Evolutionary conservation across 2,113 vertebrate species (phyloP).

Genomic region (Chloroceryle aenea): DNA sequence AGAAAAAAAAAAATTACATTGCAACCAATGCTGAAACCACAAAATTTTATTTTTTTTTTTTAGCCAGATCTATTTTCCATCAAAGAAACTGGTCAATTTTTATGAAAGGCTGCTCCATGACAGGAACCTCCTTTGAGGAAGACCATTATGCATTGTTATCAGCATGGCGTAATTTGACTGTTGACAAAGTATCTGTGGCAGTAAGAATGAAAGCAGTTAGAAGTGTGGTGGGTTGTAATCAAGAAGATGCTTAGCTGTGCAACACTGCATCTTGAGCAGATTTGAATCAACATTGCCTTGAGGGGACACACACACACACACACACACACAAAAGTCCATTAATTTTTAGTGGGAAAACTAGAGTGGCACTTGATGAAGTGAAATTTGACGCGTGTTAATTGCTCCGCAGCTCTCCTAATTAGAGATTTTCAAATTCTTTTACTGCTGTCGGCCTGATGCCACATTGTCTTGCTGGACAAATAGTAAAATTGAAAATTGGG

Average conservation of each 20-base stretch:
- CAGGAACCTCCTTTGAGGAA: constrained; percentile 75
- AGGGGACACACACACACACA: constrained; percentile 69
- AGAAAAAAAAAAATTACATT: background rate
- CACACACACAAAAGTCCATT: constrained; percentile 72
- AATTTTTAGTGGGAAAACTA: constrained; percentile 91
- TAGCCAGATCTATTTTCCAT: constrained; percentile 48
- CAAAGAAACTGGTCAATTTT: constrained; percentile 66
- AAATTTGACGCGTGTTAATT: constrained; percentile 98
- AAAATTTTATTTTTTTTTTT: background rate
- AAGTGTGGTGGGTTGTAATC: constrained; percentile 85
- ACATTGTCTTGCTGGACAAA: constrained; percentile 79
- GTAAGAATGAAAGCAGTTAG: constrained; percentile 84
- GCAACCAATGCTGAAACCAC: background rate
- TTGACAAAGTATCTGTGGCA: constrained; percentile 86
- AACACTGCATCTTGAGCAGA: constrained; percentile 84
- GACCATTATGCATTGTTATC: constrained; percentile 83
- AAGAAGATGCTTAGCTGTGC: constrained; percentile 90
- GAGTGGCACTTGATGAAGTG: constrained; percentile 97
- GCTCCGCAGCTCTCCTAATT: constrained; percentile 94
- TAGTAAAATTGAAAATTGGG: constrained; percentile 72
- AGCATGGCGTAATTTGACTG: constrained; percentile 84
- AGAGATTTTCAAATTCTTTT: constrained; percentile 92
- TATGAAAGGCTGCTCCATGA: constrained; percentile 74
- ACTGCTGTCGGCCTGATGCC: constrained; percentile 81
- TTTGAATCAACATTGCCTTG: constrained; percentile 86